Conservation (phyloP, 1,140 invertebrate species). For the Diachasmimorpha longicaudata region DNA sequence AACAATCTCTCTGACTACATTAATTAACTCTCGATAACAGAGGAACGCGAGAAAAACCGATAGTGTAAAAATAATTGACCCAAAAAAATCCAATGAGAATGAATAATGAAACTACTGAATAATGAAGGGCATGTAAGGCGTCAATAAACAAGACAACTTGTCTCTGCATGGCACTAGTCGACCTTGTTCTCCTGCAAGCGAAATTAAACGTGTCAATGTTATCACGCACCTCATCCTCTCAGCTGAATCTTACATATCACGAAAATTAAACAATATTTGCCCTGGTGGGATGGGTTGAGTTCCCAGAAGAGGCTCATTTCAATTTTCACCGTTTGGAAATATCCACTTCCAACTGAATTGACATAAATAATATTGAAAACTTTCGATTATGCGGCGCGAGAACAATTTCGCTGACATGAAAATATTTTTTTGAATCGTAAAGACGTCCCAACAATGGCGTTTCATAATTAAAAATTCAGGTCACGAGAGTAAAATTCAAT, state of each 20-base stretch:
- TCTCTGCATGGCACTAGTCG: slow-evolving; percentile 7
- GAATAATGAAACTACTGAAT: background rate
- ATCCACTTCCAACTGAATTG: no score
- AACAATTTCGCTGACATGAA: no score
- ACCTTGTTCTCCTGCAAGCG: slow-evolving; percentile 34
- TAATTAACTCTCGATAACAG: no score
- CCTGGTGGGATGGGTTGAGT: no score
- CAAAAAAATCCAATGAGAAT: background rate
- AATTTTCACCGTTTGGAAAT: no score
- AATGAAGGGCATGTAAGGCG: background rate
- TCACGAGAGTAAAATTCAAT: background rate
- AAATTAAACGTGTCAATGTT: slow-evolving; percentile 42
- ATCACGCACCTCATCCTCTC: background rate
- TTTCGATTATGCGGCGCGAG: no score
- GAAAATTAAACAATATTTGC: background rate
- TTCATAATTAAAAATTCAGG: background rate
- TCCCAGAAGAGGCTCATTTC: no score
- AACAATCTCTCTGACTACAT: no score
- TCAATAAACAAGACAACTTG: slow-evolving; percentile 41
- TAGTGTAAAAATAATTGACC: background rate
- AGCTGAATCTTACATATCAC: background rate
- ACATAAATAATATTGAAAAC: no score
- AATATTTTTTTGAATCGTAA: no score
- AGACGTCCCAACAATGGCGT: background rate
- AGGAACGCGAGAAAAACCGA: background rate